phyloP scores from a whole-genome alignment of 2,888 invertebrate genomes.

The Cephus nigrinus region DNA sequence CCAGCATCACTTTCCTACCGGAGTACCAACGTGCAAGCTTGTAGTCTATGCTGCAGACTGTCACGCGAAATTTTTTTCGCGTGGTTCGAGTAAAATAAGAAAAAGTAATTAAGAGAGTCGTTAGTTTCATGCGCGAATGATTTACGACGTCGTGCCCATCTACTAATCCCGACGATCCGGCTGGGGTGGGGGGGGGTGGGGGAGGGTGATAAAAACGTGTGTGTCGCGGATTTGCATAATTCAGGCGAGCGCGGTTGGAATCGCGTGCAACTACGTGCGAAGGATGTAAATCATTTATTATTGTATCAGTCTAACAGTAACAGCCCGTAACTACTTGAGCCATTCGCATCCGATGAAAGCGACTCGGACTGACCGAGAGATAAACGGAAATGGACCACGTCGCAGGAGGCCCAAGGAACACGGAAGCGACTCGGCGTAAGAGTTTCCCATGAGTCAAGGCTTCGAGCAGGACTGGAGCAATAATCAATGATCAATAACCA shows the following conservation, averaged over 20 bases:
- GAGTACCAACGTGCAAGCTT: background rate
- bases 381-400: background rate
- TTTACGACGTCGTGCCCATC: background rate
- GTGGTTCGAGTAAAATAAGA: background rate
- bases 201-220: background rate
- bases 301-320: background rate
- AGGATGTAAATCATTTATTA: background rate
- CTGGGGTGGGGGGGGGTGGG: too few relatives aligned
- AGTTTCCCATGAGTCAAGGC: conserved; percentile 43
- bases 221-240: background rate
- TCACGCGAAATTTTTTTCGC: background rate
- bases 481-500: conserved; percentile 2
- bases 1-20: background rate
- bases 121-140: background rate
- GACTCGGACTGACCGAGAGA: background rate
- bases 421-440: conserved; percentile 36
- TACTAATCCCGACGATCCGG: background rate
- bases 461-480: conserved; percentile 25
- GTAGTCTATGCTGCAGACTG: background rate
- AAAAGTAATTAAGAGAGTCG: background rate
- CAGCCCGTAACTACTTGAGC: background rate
- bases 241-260: background rate
- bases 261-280: background rate
- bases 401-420: conserved; percentile 32
- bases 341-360: background rate